Evolutionary conservation across 2,888 invertebrate genomes (phyloP), one percentile per base, ranked within the genome.

Genomic region (Chrysolina haemoptera): DNA sequence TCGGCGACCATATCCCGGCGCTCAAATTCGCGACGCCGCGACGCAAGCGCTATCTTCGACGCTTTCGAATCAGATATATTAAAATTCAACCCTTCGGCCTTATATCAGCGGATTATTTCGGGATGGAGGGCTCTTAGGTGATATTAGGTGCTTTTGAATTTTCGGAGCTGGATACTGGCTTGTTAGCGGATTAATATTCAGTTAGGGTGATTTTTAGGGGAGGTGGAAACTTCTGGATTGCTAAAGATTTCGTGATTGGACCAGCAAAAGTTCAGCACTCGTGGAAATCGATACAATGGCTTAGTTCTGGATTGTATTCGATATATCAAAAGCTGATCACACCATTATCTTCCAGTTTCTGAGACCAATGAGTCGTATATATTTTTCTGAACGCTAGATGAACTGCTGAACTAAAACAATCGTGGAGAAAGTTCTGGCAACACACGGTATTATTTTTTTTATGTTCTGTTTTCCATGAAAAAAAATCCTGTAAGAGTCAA

Each of bases 1-100:
- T 84, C 82, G 86, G 86, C 86, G 87, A 85, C 86, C 84, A 82
- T 86, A 86, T 86, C 86, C 84, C 82, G 84, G 84, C 84, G 84
- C 81, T 83, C 81, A 79, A 80, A 80, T 78, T 79, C 78, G 77
- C 80, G 82, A 75, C 82, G 79, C 76, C 79, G 80, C 78, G 79
- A 85, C 85, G 85, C 86, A 83, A 84, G 86, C 86, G 86, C 85
- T 82, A 79, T 83, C 74, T 68, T 64, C 65, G 68, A 71, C 74
- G 74, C 74, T 68, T 68, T 62, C 68, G 59, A 68, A 50, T 71
- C 46, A 64, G 74, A 68, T 68, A 68, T 71, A 64, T 70, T 71
- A 68, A 64, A 74, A 74, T 74, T 62, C 53, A 63, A 68, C 71
- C 74, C 74, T 74, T 63, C 55, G 64, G 55, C 67, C 71, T 74